Percentiles rank a stretch among this genome's conserved stretches.
Evolutionary conservation across 1,140 invertebrate species (phyloP).

Genomic region (Pseudomyrmex dendroicus): DNA sequence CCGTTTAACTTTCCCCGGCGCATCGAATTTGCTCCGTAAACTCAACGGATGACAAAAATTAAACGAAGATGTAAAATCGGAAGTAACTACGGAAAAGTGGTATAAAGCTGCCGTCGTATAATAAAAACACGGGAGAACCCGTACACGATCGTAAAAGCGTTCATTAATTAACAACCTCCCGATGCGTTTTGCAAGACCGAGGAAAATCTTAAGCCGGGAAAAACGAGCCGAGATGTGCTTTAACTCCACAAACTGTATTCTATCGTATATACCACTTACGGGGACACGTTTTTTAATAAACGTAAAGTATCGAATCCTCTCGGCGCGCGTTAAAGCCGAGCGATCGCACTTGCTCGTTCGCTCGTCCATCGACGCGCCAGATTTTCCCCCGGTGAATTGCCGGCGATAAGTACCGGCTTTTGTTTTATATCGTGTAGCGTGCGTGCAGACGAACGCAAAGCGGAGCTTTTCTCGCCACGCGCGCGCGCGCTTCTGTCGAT

Average conservation of each 20-base stretch:
- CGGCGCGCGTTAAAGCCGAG: background rate
- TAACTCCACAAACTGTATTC: slow-evolving; percentile 9
- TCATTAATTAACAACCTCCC: slow-evolving; percentile 4
- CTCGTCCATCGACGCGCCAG: background rate
- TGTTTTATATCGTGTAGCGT: slow-evolving; percentile 23
- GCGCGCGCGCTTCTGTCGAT: slow-evolving; percentile 8
- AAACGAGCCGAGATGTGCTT: too few relatives aligned
- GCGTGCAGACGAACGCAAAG: slow-evolving; percentile 16
- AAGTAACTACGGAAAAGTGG: background rate
- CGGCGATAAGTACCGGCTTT: slow-evolving; percentile 31
- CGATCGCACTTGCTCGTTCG: background rate
- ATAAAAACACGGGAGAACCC: background rate
- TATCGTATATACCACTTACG: slow-evolving; percentile 44
- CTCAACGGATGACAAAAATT: background rate
- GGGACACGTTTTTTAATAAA: background rate
- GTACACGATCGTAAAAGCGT: background rate
- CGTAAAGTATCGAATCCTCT: slow-evolving; percentile 23
- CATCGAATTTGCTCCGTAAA: slow-evolving; percentile 29
- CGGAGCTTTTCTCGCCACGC: slow-evolving; percentile 10
- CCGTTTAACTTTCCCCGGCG: slow-evolving; percentile 5
- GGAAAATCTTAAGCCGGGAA: too few relatives aligned
- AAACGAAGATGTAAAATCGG: slow-evolving; percentile 7
- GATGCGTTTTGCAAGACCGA: too few relatives aligned
- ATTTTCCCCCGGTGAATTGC: slow-evolving; percentile 12
- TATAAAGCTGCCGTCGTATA: background rate